Evolutionary conservation across 2,888 invertebrate genomes (phyloP), one percentile per base, ranked within the genome.

Genomic region (Stenotaenia linearis): DNA sequence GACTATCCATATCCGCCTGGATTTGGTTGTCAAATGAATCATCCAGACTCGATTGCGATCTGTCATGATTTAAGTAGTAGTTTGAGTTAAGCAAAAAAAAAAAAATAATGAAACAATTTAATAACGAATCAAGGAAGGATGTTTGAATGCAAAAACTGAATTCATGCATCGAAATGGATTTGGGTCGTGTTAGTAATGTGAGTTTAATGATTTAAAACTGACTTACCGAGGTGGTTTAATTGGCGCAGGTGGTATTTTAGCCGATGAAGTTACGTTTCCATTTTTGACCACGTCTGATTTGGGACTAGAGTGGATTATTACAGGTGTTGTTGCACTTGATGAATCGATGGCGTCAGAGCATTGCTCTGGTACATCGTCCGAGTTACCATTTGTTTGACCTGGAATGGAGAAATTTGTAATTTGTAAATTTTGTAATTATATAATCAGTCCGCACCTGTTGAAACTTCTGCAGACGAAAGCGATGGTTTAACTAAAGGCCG

Each of bases 1-100:
- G 83, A 15, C 90, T 90, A 69, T 90, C 89, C 81, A 91, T 84
- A 83, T 90, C 89, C 7, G 89, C 90, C 80, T 90, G 90, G 80
- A 91, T 90, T 82, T 90, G 89, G 82, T 89, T 89, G 82, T 91
- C 91, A 83, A 90, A 91, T 79, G 85, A 85, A 81, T 86, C 85
- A 82, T 86, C 85, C 82, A 83, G 81, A 76, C 83, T 83, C 79
- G 28, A 45, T 30, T 61, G 56, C 25, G 78, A 78, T 78, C 61
- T 56, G 78, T 21, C 61, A 25, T 69, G 28, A 15, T 28, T 69
- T 69, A 28, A 50, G 50, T 50, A 50, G 50, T 50, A 18, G 50
- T 50, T 23, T 77, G 23, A 28, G 50, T 21, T 77, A 35, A 45
- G 40, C 40, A 77, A 15, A 69, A 69, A 28, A 69, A 45, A 9